Evolutionary conservation across 92 coral and sea anemone species (phyloP), one percentile per base, ranked within the genome.

Genomic region (Diadumene lineata): DNA sequence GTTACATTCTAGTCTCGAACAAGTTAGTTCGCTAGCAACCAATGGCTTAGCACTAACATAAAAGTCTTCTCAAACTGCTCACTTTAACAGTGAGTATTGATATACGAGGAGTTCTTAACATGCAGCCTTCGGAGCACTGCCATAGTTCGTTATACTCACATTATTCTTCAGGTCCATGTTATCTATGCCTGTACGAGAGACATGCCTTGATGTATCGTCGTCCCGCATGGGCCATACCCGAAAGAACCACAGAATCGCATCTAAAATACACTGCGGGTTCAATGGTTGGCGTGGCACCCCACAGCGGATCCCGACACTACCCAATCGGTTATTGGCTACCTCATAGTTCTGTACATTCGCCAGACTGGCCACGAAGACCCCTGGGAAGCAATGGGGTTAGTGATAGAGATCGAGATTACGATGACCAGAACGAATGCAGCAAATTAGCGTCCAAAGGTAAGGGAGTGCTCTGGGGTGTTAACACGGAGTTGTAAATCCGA

Each of bases 141-240:
- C 75, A 70, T 27, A 70, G 43, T 34, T n/a, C 66, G 18, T 13
- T 44, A 15, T 60, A 44, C 18, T 72, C 77, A 6, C 16, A 64
- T 0, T 71, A 71, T 21, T 10, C 65, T 11, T 21, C 53, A 1
- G 64, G 67, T 19, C 82, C 74, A 19, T 78, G 82, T 26, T 78
- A 67, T 29, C 50, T 78, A 56, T 78, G 82, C 55, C 57, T 78
- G 18, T 78, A 78, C 68, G 82, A 78, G 33, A 68, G 82, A 50
- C 82, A 78, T 24, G 82, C 68, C 24, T 60, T 23, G 48, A 23
- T 65, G 8, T 53, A 67, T 21, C 31, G 62, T 38, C 33, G 82
- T 43, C 67, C 75, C 16, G 7, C 68, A 9, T 78, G 76, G 75
- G 53, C 75, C 19, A 6, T 57, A 34, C 72, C 81, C 1, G 81